Conservation (phyloP, 2,113 vertebrate species). For the Varanus salvator region DNA sequence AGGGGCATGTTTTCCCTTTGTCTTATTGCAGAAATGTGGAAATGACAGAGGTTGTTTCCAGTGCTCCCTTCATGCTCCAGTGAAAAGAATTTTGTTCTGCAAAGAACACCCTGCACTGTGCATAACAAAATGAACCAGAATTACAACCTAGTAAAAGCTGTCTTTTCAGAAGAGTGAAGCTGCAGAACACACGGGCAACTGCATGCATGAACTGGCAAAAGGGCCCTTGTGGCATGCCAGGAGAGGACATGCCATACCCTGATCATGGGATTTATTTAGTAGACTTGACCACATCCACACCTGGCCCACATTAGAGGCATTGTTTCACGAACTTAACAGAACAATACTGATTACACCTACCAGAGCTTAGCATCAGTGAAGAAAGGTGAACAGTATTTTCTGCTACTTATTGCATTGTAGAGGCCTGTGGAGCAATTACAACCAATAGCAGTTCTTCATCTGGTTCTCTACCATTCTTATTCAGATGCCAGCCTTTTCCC, state of each 20-base stretch:
- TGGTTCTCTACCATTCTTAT: background rate
- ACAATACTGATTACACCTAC: background rate
- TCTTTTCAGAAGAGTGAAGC: background rate
- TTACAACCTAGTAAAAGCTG: background rate
- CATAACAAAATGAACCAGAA: conserved; percentile 18
- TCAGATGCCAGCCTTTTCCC: too few species aligned
- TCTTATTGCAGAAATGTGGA: conserved; percentile 53
- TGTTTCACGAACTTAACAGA: background rate
- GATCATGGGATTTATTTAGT: background rate
- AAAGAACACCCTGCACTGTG: background rate
- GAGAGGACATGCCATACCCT: background rate
- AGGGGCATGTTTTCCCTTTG: conserved; percentile 37
- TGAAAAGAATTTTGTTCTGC: conserved; percentile 50
- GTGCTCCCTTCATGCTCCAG: conserved; percentile 44
- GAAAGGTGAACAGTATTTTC: background rate
- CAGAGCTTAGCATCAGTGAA: background rate
- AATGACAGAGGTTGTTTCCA: conserved; percentile 46
- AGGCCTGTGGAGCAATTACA: too few species aligned
- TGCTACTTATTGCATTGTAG: background rate
- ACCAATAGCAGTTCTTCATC: too few species aligned
- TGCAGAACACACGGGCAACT: background rate
- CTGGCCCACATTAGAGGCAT: background rate
- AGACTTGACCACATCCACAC: background rate
- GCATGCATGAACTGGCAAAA: conserved; percentile 17
- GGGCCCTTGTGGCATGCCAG: background rate